Percentiles rank a stretch among this genome's conserved stretches.
These are phyloP conservation scores for Hypomecis atomaria DNA, from an alignment of 2,888 invertebrate genomes.

Conservation along the genomic window DNA sequence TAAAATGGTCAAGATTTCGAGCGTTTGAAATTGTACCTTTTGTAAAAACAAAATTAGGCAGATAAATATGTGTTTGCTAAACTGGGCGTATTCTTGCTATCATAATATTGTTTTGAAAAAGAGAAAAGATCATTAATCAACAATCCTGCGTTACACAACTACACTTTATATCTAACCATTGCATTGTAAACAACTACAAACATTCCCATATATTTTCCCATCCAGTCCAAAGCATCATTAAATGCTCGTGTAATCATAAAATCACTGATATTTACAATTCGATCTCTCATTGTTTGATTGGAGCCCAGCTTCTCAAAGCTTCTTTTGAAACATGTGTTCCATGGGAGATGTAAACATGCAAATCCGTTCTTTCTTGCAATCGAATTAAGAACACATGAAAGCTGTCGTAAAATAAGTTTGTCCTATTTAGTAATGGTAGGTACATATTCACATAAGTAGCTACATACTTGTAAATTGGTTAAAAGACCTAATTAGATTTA, in stretches of 20 bases:
- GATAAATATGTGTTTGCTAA: too few relatives aligned
- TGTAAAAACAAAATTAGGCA: too few relatives aligned
- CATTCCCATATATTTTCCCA: conserved; percentile 21
- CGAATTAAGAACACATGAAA: conserved; percentile 49
- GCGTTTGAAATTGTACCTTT: too few relatives aligned
- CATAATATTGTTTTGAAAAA: too few relatives aligned
- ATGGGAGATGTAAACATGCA: conserved; percentile 59
- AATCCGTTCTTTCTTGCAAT: conserved; percentile 51
- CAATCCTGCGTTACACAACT: too few relatives aligned
- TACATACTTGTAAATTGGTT: background rate
- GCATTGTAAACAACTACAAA: background rate
- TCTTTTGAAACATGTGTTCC: conserved; percentile 52
- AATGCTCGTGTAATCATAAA: conserved; percentile 25
- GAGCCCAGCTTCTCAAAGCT: conserved; percentile 37
- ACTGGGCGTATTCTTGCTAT: too few relatives aligned
- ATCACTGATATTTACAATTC: conserved; percentile 27
- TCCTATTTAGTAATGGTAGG: conserved; percentile 26
- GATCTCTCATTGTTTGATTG: conserved; percentile 39
- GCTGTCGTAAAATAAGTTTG: conserved; percentile 37
- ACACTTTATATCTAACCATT: background rate
- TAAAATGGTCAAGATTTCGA: too few relatives aligned
- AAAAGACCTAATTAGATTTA: too few relatives aligned
- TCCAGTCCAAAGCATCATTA: conserved; percentile 9
- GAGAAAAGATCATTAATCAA: too few relatives aligned
- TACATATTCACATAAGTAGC: background rate